Percentiles rank a stretch among this genome's conserved stretches.
Evolutionary conservation across 2,888 invertebrate genomes (phyloP).

Genomic region (Colletes collaris): DNA sequence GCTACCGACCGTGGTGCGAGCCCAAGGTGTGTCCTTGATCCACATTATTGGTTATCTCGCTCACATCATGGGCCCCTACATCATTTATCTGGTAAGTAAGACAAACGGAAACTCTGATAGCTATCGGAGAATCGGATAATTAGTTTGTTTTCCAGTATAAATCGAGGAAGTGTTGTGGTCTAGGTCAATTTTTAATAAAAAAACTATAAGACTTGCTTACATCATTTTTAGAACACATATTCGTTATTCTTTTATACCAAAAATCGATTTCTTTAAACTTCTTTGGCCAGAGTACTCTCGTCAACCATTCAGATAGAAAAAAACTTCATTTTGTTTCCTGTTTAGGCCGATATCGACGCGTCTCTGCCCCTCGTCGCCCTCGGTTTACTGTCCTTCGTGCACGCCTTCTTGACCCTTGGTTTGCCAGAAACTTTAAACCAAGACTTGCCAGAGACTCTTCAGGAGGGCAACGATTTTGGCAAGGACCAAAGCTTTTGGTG

Average conservation of each 20-base stretch:
- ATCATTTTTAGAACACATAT: no score
- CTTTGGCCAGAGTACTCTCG: no score
- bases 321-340: no score
- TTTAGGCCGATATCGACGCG: constrained; percentile 75
- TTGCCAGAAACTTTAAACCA: constrained; percentile 94
- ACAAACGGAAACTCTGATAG: not conserved
- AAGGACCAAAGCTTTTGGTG: constrained; percentile 92
- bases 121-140: not conserved
- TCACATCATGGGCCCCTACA: constrained; percentile 92
- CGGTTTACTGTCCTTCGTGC: constrained; percentile 89
- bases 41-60: constrained; percentile 95
- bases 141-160: no score
- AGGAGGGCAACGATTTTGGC: constrained; percentile 94
- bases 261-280: no score
- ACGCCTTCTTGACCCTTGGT: constrained; percentile 90
- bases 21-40: constrained; percentile 93
- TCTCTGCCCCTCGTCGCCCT: constrained; percentile 90
- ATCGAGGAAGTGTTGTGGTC: no score
- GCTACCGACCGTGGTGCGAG: constrained; percentile 93
- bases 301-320: no score
- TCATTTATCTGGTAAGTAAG: constrained; percentile 90
- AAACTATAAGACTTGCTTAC: no score
- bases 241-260: no score
- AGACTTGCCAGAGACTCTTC: constrained; percentile 93
- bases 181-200: no score